Conservation (phyloP, 2,888 invertebrate genomes). For the Leistus spinibarbis region DNA sequence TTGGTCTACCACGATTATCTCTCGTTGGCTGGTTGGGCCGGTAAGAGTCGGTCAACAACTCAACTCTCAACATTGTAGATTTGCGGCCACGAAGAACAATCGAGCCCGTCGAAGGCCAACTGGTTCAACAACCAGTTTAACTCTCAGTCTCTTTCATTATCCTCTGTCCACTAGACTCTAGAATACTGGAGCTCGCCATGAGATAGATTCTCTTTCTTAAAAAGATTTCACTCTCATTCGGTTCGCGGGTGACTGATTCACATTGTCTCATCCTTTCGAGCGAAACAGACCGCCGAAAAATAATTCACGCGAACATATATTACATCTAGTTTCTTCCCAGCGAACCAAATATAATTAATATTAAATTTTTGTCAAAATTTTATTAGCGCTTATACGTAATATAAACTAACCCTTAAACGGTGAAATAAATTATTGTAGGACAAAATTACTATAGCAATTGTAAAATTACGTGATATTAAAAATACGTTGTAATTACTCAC, state of each 20-base stretch:
- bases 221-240: not conserved
- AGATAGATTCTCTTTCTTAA: not conserved
- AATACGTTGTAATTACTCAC: no score
- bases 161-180: not conserved
- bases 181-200: not conserved
- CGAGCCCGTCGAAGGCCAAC: conserved; percentile 22
- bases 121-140: conserved; percentile 34
- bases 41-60: not conserved
- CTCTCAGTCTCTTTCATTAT: not conserved
- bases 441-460: no score
- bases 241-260: conserved; percentile 29
- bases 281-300: not conserved
- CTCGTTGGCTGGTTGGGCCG: not conserved
- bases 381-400: no score
- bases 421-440: no score
- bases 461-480: no score
- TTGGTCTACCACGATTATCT: not conserved
- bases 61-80: not conserved
- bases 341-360: no score
- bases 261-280: not conserved
- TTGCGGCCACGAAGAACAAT: not conserved
- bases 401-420: no score
- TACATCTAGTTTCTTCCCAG: not conserved
- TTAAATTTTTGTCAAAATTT: no score
- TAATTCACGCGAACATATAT: not conserved